These are phyloP conservation scores for Campylomormyrus tamandua DNA, from an alignment of 2,113 vertebrate species.

Conservation along the genomic window DNA sequence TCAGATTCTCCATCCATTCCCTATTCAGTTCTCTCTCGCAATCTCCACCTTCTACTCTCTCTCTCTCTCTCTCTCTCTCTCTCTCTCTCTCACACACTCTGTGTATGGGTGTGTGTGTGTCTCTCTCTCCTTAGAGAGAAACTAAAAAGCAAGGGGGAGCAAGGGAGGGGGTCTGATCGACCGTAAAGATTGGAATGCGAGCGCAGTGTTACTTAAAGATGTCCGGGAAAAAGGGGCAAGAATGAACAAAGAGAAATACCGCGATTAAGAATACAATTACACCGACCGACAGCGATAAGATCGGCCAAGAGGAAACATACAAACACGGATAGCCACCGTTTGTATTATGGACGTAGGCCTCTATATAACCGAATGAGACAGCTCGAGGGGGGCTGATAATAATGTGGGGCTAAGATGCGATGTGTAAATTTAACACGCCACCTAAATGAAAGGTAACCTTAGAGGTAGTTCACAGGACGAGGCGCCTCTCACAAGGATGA, in stretches of 20 bases:
- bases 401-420: background rate
- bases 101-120: background rate
- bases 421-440: background rate
- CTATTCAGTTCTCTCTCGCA: constrained; percentile 27
- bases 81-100: constrained; percentile 6
- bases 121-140: constrained; percentile 8
- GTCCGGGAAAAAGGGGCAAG: background rate
- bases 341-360: background rate
- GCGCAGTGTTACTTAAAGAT: constrained; percentile 28
- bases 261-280: background rate
- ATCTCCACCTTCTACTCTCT: constrained; percentile 20
- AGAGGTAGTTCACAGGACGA: background rate
- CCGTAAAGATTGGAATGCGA: constrained; percentile 41
- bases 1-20: background rate
- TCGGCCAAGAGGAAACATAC: background rate
- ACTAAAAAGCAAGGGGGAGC: background rate
- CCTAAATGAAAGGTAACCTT: background rate
- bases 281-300: background rate
- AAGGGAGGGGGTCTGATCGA: constrained; percentile 19
- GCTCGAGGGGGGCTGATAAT: background rate
- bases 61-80: constrained; percentile 19
- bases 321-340: background rate
- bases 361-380: background rate
- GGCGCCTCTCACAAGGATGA: background rate
- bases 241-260: background rate